phyloP scores from a whole-genome alignment of 1,140 invertebrate species.

The Zaprionus gabonicus region DNA sequence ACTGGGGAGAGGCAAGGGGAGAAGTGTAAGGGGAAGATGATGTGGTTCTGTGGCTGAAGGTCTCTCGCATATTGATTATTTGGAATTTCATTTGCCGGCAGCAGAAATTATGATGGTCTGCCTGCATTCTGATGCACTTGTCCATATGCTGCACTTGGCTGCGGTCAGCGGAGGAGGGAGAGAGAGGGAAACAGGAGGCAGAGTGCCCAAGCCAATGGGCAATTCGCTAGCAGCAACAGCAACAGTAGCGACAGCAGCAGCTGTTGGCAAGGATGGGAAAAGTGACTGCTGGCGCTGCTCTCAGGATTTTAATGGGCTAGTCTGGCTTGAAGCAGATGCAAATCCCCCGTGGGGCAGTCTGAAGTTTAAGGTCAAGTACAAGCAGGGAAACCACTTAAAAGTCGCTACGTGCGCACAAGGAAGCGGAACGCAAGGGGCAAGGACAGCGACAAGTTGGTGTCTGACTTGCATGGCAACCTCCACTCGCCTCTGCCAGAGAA shows the following conservation, averaged over 20 bases:
- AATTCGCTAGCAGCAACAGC: background rate
- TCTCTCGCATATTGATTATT: slow-evolving; percentile 69
- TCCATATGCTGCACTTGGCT: slow-evolving; percentile 51
- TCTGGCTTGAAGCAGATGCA: slow-evolving; percentile 33
- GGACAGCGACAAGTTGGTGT: slow-evolving; percentile 27
- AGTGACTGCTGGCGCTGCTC: slow-evolving; percentile 25
- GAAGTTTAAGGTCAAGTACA: slow-evolving; percentile 75
- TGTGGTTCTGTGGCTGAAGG: slow-evolving; percentile 27
- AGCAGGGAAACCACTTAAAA: slow-evolving; percentile 69
- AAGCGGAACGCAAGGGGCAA: background rate
- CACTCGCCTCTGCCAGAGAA: background rate
- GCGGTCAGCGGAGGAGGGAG: background rate
- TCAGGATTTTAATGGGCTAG: slow-evolving; percentile 58
- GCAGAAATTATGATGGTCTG: slow-evolving; percentile 46
- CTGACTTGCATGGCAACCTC: slow-evolving; percentile 57
- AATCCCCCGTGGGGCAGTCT: slow-evolving; percentile 27
- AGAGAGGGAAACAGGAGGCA: background rate
- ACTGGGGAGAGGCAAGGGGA: background rate
- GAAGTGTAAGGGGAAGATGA: background rate
- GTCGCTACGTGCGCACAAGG: slow-evolving; percentile 45
- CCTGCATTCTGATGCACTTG: slow-evolving; percentile 66
- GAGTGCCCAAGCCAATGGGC: background rate
- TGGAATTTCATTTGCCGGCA: slow-evolving; percentile 59
- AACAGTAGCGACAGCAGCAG: slow-evolving; percentile 12
- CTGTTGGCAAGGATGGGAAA: slow-evolving; percentile 25